Evolutionary conservation across 2,888 invertebrate genomes (phyloP).

Genomic region (Lissocephala sabroskyi): DNA sequence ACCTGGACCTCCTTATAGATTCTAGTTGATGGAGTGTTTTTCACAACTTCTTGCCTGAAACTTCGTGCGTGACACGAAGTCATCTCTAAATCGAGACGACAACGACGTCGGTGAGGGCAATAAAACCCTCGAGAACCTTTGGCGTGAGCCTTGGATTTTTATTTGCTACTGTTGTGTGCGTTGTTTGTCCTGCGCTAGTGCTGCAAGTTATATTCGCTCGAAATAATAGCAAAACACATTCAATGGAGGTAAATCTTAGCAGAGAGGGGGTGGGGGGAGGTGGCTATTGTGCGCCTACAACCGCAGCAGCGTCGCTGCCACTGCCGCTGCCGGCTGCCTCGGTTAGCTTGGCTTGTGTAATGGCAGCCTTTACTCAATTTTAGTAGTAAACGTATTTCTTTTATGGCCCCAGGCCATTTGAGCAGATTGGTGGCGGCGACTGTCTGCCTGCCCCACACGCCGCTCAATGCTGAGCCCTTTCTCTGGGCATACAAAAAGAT

Average conservation of each 20-base stretch:
- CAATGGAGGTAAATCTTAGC: neutral
- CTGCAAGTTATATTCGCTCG: conserved; percentile 47
- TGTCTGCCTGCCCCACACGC: neutral
- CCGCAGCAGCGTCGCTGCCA: too few species aligned
- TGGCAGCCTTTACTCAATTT: conserved; percentile 63
- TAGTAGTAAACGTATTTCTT: conserved; percentile 64
- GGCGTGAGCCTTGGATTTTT: neutral
- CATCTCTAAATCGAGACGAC: too few species aligned
- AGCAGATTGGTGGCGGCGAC: conserved; percentile 37
- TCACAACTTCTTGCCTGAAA: too few species aligned
- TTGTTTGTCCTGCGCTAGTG: conserved; percentile 41
- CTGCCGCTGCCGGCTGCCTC: too few species aligned
- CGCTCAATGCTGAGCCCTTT: too few species aligned
- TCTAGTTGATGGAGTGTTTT: too few species aligned
- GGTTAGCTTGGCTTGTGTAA: conserved; percentile 40
- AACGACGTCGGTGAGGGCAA: too few species aligned
- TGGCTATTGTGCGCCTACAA: too few species aligned
- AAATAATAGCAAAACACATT: conserved; percentile 42
- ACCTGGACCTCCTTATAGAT: too few species aligned
- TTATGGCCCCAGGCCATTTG: conserved; percentile 54
- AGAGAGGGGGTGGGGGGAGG: neutral
- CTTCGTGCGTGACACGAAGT: too few species aligned
- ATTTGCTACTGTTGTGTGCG: conserved; percentile 35
- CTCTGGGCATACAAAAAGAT: conserved; percentile 17
- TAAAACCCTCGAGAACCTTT: too few species aligned